A percentile compares a stretch with the other conserved stretches of the same genome.
Evolutionary conservation across 2,113 vertebrate species (phyloP).

Genomic region (Saguinus imperator): DNA sequence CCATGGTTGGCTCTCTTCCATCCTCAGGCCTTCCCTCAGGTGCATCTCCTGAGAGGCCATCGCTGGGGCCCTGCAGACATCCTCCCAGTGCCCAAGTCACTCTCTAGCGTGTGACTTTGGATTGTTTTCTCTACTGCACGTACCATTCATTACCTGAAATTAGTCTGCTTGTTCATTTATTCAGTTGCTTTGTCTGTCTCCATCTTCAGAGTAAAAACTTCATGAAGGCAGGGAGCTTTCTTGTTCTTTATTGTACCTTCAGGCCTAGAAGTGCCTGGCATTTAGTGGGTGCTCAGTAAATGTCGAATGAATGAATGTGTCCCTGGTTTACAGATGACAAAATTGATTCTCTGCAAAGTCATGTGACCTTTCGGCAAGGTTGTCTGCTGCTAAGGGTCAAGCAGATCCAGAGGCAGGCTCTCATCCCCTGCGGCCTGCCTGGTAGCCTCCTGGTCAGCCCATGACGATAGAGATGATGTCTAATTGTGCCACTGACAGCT

Average conservation of each 20-base stretch:
- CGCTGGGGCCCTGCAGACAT: background rate
- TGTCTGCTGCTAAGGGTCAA: background rate
- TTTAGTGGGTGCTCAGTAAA: background rate
- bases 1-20: background rate
- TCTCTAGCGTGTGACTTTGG: fast-evolving
- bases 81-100: fast-evolving
- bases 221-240: background rate
- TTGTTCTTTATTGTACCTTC: too few relatives aligned
- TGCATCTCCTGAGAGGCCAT: background rate
- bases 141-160: background rate
- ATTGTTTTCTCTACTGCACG: background rate
- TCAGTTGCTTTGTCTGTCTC: background rate
- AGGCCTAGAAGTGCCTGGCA: background rate
- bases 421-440: background rate
- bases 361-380: background rate
- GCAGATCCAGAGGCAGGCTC: background rate
- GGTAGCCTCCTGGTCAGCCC: background rate
- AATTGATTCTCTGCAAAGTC: background rate
- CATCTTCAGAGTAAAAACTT: background rate
- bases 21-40: background rate
- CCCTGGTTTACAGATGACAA: background rate
- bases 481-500: too few relatives aligned
- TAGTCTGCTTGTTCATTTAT: background rate
- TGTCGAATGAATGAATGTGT: background rate
- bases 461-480: fast-evolving